Evolutionary conservation across 2,113 vertebrate genomes (phyloP).

Genomic region (Saccopteryx bilineata): DNA sequence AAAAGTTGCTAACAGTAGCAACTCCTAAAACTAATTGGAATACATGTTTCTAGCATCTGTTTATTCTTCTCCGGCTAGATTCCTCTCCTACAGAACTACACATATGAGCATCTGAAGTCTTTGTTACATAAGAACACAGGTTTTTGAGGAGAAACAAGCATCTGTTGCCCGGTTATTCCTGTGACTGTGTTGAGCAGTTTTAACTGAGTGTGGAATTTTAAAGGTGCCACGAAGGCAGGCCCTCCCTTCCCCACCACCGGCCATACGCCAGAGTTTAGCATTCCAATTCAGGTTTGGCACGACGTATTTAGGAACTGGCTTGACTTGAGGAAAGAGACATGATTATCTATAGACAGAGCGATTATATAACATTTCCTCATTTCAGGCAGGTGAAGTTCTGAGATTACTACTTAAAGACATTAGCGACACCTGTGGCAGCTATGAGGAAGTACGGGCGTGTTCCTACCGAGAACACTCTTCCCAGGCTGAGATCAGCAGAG

Average conservation of each 20-base stretch:
- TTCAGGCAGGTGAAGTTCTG: too few species aligned
- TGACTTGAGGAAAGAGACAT: background rate
- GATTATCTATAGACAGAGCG: too few species aligned
- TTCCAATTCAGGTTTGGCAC: background rate
- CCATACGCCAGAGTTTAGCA: rapidly evolving
- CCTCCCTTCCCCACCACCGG: rapidly evolving
- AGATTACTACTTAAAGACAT: too few species aligned
- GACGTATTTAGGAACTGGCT: background rate
- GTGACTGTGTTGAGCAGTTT: slow-evolving; percentile 48
- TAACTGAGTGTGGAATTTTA: slow-evolving; percentile 50
- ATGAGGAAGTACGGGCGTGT: too few species aligned
- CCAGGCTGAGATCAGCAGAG: background rate
- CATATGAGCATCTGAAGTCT: slow-evolving; percentile 66
- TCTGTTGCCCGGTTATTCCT: slow-evolving; percentile 73
- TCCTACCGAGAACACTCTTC: background rate
- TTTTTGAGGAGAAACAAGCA: slow-evolving; percentile 73
- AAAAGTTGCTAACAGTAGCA: background rate
- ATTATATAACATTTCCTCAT: too few species aligned
- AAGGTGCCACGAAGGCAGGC: background rate
- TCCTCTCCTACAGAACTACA: slow-evolving; percentile 57
- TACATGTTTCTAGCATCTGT: background rate
- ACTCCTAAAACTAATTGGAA: slow-evolving; percentile 66
- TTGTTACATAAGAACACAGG: slow-evolving; percentile 76
- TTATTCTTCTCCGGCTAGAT: background rate
- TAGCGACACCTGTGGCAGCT: too few species aligned